Conservation (phyloP, 2,888 invertebrate species). For the Nyleta sp. region DNA sequence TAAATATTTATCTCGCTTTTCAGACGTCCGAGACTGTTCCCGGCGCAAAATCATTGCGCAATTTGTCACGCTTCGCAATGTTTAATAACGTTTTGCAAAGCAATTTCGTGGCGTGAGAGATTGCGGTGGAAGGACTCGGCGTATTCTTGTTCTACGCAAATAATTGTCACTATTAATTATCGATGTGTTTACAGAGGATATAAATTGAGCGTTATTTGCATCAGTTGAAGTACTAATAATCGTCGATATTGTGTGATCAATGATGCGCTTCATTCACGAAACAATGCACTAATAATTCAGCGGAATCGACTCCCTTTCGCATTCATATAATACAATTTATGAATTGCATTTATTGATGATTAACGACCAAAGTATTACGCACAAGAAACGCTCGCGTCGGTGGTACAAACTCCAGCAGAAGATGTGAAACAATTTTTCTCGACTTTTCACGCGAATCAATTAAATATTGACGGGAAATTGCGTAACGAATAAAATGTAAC, state of each 20-base stretch:
- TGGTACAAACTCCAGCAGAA: too few relatives aligned
- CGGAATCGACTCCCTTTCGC: slow-evolving; percentile 3
- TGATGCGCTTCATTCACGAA: slow-evolving; percentile 32
- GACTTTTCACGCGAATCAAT: too few relatives aligned
- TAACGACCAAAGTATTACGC: slow-evolving; percentile 6
- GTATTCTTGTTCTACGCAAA: neutral
- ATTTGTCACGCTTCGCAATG: too few relatives aligned
- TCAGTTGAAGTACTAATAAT: slow-evolving; percentile 16
- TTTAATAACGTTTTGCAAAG: too few relatives aligned
- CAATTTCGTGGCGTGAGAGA: too few relatives aligned
- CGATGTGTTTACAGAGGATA: slow-evolving; percentile 1
- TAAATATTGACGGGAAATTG: too few relatives aligned
- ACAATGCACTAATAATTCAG: slow-evolving; percentile 33
- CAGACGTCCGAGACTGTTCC: too few relatives aligned
- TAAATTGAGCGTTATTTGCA: slow-evolving; percentile 10
- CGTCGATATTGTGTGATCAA: slow-evolving; percentile 22
- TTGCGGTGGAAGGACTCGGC: too few relatives aligned
- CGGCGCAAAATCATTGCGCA: too few relatives aligned
- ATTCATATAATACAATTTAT: slow-evolving; percentile 21
- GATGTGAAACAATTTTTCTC: too few relatives aligned
- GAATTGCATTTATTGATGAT: slow-evolving; percentile 32
- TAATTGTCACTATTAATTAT: slow-evolving; percentile 4
- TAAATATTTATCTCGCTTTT: too few relatives aligned
- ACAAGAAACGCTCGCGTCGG: neutral
- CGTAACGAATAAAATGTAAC: too few relatives aligned